A percentile compares a stretch with the other conserved stretches of the same genome.
Evolutionary conservation across 2,797 vertebrate genomes (phyloP).

Genomic region (Lepilemur ruficaudatus): DNA sequence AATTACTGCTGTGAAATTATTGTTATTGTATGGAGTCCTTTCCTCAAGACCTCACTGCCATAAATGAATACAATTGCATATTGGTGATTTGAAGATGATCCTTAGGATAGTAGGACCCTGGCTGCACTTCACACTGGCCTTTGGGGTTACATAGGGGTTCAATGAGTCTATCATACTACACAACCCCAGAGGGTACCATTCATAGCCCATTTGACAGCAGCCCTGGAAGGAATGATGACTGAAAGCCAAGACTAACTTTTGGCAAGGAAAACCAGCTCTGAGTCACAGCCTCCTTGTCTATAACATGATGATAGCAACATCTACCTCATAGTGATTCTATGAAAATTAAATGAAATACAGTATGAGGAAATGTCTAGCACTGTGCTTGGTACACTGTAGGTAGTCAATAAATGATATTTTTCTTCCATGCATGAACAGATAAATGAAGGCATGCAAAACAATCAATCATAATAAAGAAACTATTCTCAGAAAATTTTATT

Average conservation of each 20-base stretch:
- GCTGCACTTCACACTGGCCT: background rate
- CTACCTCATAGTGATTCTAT: background rate
- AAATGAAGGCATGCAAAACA: background rate
- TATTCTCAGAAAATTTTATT: background rate
- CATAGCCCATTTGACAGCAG: background rate
- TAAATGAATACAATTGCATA: background rate
- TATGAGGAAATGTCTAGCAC: background rate
- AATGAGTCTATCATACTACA: background rate
- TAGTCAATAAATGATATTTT: background rate
- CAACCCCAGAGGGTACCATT: background rate
- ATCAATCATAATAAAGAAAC: background rate
- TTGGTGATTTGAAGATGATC: background rate
- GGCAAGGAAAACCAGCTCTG: background rate
- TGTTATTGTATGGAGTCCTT: background rate
- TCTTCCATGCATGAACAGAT: background rate
- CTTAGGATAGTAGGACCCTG: background rate
- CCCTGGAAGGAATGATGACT: background rate
- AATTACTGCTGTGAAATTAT: background rate
- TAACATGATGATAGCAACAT: background rate
- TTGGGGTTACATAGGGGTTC: background rate
- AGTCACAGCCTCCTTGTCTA: background rate
- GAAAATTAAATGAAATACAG: background rate
- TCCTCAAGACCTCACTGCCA: background rate
- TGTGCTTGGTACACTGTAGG: background rate
- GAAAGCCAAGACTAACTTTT: background rate